Conservation (phyloP, 2,113 vertebrate species). For the Canis aureus region DNA sequence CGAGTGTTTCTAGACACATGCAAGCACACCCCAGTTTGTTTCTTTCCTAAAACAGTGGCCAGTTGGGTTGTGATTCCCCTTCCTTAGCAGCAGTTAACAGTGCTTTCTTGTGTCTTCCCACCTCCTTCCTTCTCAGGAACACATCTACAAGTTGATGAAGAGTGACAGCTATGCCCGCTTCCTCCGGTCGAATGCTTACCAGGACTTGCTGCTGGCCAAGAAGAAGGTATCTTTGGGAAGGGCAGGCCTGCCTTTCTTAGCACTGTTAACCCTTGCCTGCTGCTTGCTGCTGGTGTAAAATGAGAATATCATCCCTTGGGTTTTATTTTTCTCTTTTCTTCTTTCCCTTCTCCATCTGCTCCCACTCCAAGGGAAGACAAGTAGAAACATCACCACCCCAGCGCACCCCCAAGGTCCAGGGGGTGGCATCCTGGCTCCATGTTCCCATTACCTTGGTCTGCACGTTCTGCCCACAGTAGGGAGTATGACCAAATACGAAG, state of each 20-base stretch:
- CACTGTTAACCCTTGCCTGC: constrained; percentile 87
- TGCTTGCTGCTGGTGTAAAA: constrained; percentile 89
- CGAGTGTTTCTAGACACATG: background rate
- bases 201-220: constrained; percentile 95
- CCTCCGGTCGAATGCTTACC: constrained; percentile 96
- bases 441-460: background rate
- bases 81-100: constrained; percentile 74
- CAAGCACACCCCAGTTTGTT: background rate
- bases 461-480: background rate
- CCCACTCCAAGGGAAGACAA: constrained; percentile 59
- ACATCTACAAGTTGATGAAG: constrained; percentile 99
- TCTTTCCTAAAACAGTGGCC: background rate
- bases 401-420: background rate
- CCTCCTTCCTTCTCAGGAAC: constrained; percentile 89
- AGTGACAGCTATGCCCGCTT: constrained; percentile 99
- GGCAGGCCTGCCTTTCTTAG: constrained; percentile 86
- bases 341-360: constrained; percentile 70
- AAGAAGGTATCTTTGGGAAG: constrained; percentile 95
- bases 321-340: constrained; percentile 67
- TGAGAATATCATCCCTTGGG: constrained; percentile 81
- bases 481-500: background rate
- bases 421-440: constrained; percentile 42
- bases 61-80: constrained; percentile 6
- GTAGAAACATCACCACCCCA: constrained; percentile 66
- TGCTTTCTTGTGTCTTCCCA: constrained; percentile 56